phyloP scores from a whole-genome alignment of 2,797 vertebrate genomes.

The Aldrovandia affinis region DNA sequence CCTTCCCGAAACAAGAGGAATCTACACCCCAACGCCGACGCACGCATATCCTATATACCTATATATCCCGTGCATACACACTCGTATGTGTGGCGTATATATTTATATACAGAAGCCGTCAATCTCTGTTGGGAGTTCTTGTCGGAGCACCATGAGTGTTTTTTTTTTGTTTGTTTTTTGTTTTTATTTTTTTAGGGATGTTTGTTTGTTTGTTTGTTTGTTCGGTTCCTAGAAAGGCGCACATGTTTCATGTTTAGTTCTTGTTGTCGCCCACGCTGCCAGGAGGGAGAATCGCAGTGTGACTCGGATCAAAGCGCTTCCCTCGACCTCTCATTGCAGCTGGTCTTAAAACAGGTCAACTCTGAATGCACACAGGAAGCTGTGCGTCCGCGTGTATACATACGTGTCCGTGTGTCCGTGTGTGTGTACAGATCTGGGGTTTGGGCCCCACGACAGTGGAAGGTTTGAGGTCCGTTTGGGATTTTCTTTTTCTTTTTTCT shows the following conservation, averaged over 20 bases:
- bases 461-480: slow-evolving; percentile 20
- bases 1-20: slow-evolving; percentile 41
- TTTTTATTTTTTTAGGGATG: slow-evolving; percentile 11
- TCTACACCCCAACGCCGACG: slow-evolving; percentile 42
- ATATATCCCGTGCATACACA: slow-evolving; percentile 60
- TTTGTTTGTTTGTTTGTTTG: slow-evolving; percentile 26
- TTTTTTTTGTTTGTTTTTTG: slow-evolving; percentile 22
- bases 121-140: slow-evolving; percentile 54
- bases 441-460: neutral
- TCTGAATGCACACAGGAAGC: slow-evolving; percentile 13
- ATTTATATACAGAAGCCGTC: slow-evolving; percentile 63
- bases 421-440: slow-evolving; percentile 35
- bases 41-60: slow-evolving; percentile 54
- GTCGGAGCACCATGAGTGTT: slow-evolving; percentile 38
- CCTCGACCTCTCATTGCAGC: slow-evolving; percentile 41
- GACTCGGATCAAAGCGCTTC: slow-evolving; percentile 59
- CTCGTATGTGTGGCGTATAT: slow-evolving; percentile 60
- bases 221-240: slow-evolving; percentile 12
- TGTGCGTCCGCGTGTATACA: slow-evolving; percentile 31
- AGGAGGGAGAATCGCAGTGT: slow-evolving; percentile 45
- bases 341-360: slow-evolving; percentile 34
- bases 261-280: slow-evolving; percentile 26
- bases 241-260: slow-evolving; percentile 25
- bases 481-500: neutral
- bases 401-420: slow-evolving; percentile 25